A percentile compares a stretch with the other conserved stretches of the same genome.
These are phyloP conservation scores for Pheosia gnoma DNA, from an alignment of 2,888 invertebrate species.

Conservation along the genomic window DNA sequence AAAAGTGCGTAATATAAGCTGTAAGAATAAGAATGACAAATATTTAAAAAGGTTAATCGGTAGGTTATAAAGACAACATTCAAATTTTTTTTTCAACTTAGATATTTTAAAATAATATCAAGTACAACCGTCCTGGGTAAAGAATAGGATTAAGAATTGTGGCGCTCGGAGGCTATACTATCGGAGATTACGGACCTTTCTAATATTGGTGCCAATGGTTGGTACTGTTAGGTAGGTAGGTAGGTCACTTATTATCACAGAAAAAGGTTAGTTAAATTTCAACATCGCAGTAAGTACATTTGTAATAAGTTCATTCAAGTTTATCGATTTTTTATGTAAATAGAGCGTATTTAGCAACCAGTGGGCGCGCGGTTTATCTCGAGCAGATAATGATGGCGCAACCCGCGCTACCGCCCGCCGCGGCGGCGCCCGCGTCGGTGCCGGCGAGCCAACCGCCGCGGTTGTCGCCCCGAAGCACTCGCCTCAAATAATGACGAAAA, in stretches of 20 bases:
- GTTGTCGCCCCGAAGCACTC: conserved; percentile 12
- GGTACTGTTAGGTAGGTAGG: too few relatives aligned
- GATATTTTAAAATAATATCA: too few relatives aligned
- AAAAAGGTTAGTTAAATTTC: background rate
- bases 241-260: background rate
- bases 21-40: too few relatives aligned
- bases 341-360: conserved; percentile 41
- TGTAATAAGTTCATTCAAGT: conserved; percentile 1
- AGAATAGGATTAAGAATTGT: too few relatives aligned
- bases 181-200: too few relatives aligned
- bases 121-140: too few relatives aligned
- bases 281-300: background rate
- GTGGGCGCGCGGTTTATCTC: conserved; percentile 43
- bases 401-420: conserved; percentile 19
- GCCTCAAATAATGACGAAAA: conserved; percentile 24
- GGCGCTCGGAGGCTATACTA: too few relatives aligned
- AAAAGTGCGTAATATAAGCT: too few relatives aligned
- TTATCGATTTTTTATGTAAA: conserved; percentile 37
- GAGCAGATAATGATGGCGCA: conserved; percentile 48
- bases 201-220: too few relatives aligned
- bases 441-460: conserved; percentile 14
- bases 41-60: too few relatives aligned
- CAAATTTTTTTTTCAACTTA: too few relatives aligned
- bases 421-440: conserved; percentile 10
- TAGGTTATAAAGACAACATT: too few relatives aligned